Evolutionary conservation across 2,888 invertebrate species (phyloP).

Genomic region (Epistrophe grossulariae): DNA sequence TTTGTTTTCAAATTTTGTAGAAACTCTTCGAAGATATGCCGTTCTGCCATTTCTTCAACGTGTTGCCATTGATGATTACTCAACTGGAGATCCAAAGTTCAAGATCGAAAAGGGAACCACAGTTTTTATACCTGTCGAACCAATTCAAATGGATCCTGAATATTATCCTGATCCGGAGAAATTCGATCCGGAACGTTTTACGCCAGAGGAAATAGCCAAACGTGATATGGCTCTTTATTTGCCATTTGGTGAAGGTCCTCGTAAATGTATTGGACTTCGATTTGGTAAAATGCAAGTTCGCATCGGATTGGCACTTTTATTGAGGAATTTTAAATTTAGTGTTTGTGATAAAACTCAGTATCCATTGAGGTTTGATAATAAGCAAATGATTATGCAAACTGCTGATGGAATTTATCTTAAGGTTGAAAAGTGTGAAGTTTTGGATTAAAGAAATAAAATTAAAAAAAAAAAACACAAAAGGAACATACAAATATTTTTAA

Average conservation of each 20-base stretch:
- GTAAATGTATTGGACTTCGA: conserved; percentile 80
- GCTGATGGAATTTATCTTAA: conserved; percentile 71
- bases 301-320: conserved; percentile 79
- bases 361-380: conserved; percentile 16
- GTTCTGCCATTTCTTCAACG: conserved; percentile 84
- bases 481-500: too few species aligned
- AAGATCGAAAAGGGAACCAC: conserved; percentile 80
- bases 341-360: conserved; percentile 64
- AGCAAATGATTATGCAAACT: not conserved
- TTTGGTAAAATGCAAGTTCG: conserved; percentile 80
- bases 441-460: conserved; percentile 63
- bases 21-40: conserved; percentile 86
- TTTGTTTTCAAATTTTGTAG: conserved; percentile 79
- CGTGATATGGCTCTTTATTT: conserved; percentile 80
- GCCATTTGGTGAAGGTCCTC: conserved; percentile 82
- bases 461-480: too few species aligned
- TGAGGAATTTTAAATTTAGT: conserved; percentile 77
- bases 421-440: conserved; percentile 52
- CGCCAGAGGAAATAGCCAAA: conserved; percentile 77
- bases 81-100: not conserved
- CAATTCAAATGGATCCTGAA: conserved; percentile 83
- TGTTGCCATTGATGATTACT: conserved; percentile 65
- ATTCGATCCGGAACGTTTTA: conserved; percentile 84
- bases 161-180: conserved; percentile 83
- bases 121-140: conserved; percentile 81